phyloP scores from a whole-genome alignment of 2,888 invertebrate genomes.

The Metopia argyrocephala region DNA sequence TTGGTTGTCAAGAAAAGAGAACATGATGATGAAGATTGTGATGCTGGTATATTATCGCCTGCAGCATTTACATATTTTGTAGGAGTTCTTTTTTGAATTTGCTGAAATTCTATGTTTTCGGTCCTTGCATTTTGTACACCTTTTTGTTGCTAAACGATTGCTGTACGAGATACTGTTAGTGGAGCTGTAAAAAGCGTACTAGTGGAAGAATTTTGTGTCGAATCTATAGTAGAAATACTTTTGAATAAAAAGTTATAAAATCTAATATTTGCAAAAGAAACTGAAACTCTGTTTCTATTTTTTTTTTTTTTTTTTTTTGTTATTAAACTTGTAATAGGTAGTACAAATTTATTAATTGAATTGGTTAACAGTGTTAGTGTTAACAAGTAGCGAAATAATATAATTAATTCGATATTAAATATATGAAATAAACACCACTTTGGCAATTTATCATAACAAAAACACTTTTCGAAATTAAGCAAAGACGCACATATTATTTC shows the following conservation, averaged over 20 bases:
- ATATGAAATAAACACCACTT: too few species aligned
- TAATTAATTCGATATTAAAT: too few species aligned
- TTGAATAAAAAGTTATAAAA: slow-evolving; percentile 60
- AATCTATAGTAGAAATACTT: slow-evolving; percentile 71
- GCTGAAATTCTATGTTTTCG: slow-evolving; percentile 2
- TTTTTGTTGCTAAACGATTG: slow-evolving; percentile 53
- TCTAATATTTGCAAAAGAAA: slow-evolving; percentile 52
- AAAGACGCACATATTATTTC: too few species aligned
- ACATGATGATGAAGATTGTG: slow-evolving; percentile 49
- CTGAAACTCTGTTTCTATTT: background rate
- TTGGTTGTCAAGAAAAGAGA: slow-evolving; percentile 53
- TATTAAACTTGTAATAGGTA: background rate
- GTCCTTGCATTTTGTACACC: slow-evolving; percentile 42
- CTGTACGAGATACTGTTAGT: slow-evolving; percentile 68
- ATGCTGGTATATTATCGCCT: slow-evolving; percentile 8
- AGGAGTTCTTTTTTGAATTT: slow-evolving; percentile 57
- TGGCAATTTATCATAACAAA: too few species aligned
- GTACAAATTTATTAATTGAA: too few species aligned
- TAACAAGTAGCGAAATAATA: too few species aligned
- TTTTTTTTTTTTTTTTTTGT: background rate
- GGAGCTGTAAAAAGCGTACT: slow-evolving; percentile 68
- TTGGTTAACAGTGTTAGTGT: too few species aligned
- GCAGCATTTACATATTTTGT: slow-evolving; percentile 30
- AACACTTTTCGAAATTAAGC: too few species aligned
- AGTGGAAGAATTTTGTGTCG: slow-evolving; percentile 72